Evolutionary conservation across 1,140 invertebrate genomes (phyloP).

Genomic region (Tetramorium simillimum): DNA sequence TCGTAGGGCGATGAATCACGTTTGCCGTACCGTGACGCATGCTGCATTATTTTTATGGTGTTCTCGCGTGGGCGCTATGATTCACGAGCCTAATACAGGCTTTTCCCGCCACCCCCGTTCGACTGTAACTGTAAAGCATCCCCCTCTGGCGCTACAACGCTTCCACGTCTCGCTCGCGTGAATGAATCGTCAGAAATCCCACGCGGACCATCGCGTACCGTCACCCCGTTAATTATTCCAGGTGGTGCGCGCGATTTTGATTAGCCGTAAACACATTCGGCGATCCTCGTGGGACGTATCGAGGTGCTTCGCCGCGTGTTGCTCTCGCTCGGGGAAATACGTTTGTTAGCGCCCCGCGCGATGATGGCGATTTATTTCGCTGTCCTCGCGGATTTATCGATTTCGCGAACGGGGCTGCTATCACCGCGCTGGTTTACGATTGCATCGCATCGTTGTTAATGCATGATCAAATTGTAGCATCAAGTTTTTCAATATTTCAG

Average conservation of each 20-base stretch:
- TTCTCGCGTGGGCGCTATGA: conserved; percentile 77
- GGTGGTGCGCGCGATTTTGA: conserved; percentile 42
- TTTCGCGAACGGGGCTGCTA: background rate
- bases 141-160: background rate
- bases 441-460: background rate
- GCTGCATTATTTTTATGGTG: conserved; percentile 77
- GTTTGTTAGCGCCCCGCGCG: background rate
- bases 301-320: background rate
- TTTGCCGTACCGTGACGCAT: conserved; percentile 70
- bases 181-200: conserved; percentile 65
- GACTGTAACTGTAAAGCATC: conserved; percentile 38
- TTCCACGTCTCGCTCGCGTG: conserved; percentile 10
- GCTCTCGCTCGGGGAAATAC: background rate
- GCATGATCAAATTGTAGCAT: background rate
- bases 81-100: conserved; percentile 65
- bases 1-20: conserved; percentile 68
- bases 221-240: conserved; percentile 57
- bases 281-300: conserved; percentile 44
- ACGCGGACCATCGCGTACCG: conserved; percentile 41
- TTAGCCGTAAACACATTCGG: conserved; percentile 65
- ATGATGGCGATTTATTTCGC: conserved; percentile 32
- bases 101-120: conserved; percentile 58
- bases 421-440: background rate
- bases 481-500: background rate
- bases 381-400: conserved; percentile 26